Base-by-base conservation (phyloP, 1,140 invertebrate genomes). In the Thaumatotibia leucotreta region DNA sequence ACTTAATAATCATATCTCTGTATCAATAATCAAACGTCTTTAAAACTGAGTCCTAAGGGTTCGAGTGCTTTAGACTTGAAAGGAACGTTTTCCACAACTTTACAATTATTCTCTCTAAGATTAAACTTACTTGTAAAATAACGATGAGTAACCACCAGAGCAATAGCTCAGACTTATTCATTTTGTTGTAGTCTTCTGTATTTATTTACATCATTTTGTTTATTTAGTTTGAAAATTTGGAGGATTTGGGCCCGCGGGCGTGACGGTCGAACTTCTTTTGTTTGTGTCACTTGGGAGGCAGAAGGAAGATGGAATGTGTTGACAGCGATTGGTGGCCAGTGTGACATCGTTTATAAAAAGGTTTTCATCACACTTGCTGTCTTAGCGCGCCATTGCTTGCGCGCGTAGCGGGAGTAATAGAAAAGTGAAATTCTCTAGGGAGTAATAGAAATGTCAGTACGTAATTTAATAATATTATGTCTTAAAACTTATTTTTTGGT, bases 61-160 rank as follows among this genome's bases (percentile, higher is more conserved):
- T 10, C 4, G 10, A 32, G 10, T 32, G n/a, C n/a, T n/a, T n/a
- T n/a, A n/a, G n/a, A 4, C 4, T 10, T 32, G 4, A 32, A 32
- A 4, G 31, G 4, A 4, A 32, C 4, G 4, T 4, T 32, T 32
- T 10, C 10, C 10, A 5, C 31, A 32, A 32, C 10, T 32, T 10
- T 10, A 4, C 4, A 32, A 4, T 5, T 5, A 32, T 32, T 32
- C 31, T 32, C 10, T 10, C 10, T 4, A 4, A 32, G n/a, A 11
- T 62, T n/a, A 14, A 20, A 66, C 63, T 61, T 63, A 87, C 84
- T 82, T 84, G 83, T 61, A 86, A 50, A 3, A 88, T 69, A 23
- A 88, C 68, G 73, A 73, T 74, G 5, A 84, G 63, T 4, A 88
- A 69, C 73, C 74, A 79, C 76, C 77, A 86, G 52, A 86, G 58